Evolutionary conservation across 2,797 vertebrate species (phyloP), one percentile per base, ranked within the genome.

Genomic region (Myotis daubentonii): DNA sequence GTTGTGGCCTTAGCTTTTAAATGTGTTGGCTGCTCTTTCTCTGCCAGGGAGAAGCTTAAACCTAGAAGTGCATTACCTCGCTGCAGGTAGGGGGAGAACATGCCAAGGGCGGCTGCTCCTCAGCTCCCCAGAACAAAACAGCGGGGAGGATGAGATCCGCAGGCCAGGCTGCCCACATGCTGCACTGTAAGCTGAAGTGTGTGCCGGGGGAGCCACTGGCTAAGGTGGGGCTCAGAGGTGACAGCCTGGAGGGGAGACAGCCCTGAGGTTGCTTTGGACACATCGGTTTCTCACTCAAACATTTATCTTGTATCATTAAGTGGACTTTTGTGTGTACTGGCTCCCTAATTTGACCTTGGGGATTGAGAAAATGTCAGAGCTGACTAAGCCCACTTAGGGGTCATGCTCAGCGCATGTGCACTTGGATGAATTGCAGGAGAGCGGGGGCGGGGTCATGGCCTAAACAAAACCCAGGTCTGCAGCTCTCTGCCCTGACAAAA

Each of bases 21-120:
- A 71, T 79, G n/a, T 30, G 55, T 22, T 70, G 17, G 41, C 68
- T 93, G 66, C 47, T 83, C 94, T 95, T 95, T 84, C 91, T 92
- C 92, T 62, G 10, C 28, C 5, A 28, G 20, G 7, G 4, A 94
- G 70, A 41, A 51, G 6, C 22, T 95, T 90, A 95, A 84, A 36
- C 53, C 51, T 95, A 12, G 57, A 83, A 83, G n/a, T 44, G 2
- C 70, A 4, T 72, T 13, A 65, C 1, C 3, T 83, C 36, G n/a
- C 65, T 44, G 41, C 80, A 49, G 9, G 23, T 11, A 83, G 82
- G 82, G 55, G 89, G 68, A 83, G 60, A 49, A 44, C 33, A 2
- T 28, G 70, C 82, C 3, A 62, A 65, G 76, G 19, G 70, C 51
- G 68, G 70, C 55, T 85, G 76, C 38, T 23, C 44, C 17, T 62